A percentile compares a stretch with the other conserved stretches of the same genome.
Evolutionary conservation across 2,888 invertebrate species (phyloP).

Genomic region (Leucophenga maculata): DNA sequence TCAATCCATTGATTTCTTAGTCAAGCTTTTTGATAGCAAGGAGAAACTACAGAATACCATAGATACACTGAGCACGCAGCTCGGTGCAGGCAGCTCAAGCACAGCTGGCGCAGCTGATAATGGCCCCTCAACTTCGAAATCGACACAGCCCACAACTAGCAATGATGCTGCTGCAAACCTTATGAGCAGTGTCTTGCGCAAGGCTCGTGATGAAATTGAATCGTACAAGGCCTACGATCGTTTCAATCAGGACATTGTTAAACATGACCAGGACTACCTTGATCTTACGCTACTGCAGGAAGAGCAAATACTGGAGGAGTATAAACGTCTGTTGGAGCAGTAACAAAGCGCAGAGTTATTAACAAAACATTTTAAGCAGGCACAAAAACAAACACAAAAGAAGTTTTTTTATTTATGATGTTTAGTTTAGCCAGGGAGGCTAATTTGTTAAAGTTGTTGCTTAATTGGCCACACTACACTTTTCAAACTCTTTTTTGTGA

Average conservation of each 20-base stretch:
- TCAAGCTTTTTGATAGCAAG: constrained; percentile 68
- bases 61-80: constrained; percentile 63
- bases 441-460: too few relatives aligned
- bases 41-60: constrained; percentile 61
- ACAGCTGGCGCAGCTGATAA: constrained; percentile 30
- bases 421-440: too few relatives aligned
- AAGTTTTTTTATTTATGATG: too few relatives aligned
- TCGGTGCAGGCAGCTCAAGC: constrained; percentile 61
- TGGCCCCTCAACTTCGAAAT: constrained; percentile 49
- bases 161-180: constrained; percentile 42
- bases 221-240: constrained; percentile 75
- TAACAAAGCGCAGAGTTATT: constrained; percentile 29
- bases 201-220: constrained; percentile 59
- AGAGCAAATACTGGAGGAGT: constrained; percentile 79
- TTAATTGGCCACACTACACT: too few relatives aligned
- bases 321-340: constrained; percentile 76
- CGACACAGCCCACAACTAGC: constrained; percentile 24
- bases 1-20: constrained; percentile 76
- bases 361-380: too few relatives aligned
- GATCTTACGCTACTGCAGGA: constrained; percentile 82
- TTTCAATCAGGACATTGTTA: constrained; percentile 75
- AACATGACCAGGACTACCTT: constrained; percentile 82
- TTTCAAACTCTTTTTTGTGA: too few relatives aligned
- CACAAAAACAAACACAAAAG: too few relatives aligned
- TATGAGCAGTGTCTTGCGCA: constrained; percentile 50